These are phyloP conservation scores for Augochlorella aurata DNA, from an alignment of 2,888 invertebrate genomes.

Conservation along the genomic window DNA sequence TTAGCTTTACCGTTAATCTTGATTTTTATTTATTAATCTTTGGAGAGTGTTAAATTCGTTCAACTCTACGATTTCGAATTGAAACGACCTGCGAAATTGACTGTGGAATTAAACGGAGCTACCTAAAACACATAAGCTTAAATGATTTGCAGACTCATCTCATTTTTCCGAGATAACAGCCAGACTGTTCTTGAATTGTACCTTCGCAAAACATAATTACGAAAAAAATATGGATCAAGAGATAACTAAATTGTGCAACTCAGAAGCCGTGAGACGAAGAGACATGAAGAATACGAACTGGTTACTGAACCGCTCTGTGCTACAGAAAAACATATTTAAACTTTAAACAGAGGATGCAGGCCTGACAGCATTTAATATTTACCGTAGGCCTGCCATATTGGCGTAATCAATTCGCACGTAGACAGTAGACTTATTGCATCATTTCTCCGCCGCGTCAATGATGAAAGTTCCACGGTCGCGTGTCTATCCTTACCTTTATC, in stretches of 20 bases:
- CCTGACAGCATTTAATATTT: conserved; percentile 30
- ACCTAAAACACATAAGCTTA: background rate
- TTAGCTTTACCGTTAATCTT: background rate
- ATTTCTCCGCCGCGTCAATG: background rate
- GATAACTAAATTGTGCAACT: background rate
- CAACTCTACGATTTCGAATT: too few relatives aligned
- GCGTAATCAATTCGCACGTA: conserved; percentile 48
- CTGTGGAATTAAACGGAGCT: background rate
- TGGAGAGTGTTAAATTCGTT: too few relatives aligned
- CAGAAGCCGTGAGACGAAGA: background rate
- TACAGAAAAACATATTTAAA: conserved; percentile 20
- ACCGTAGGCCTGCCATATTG: conserved; percentile 33
- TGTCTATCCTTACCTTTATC: background rate
- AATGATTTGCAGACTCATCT: background rate
- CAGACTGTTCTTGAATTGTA: background rate
- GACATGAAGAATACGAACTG: background rate
- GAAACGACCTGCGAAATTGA: too few relatives aligned
- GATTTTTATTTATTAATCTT: too few relatives aligned
- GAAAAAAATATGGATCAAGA: background rate
- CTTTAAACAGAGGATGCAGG: conserved; percentile 17
- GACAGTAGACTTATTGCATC: conserved; percentile 31
- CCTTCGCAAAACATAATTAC: background rate
- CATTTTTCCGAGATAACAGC: background rate
- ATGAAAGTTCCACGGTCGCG: conserved; percentile 16
- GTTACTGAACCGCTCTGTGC: background rate